Evolutionary conservation across 2,113 vertebrate species (phyloP).

Genomic region (Passer domesticus): DNA sequence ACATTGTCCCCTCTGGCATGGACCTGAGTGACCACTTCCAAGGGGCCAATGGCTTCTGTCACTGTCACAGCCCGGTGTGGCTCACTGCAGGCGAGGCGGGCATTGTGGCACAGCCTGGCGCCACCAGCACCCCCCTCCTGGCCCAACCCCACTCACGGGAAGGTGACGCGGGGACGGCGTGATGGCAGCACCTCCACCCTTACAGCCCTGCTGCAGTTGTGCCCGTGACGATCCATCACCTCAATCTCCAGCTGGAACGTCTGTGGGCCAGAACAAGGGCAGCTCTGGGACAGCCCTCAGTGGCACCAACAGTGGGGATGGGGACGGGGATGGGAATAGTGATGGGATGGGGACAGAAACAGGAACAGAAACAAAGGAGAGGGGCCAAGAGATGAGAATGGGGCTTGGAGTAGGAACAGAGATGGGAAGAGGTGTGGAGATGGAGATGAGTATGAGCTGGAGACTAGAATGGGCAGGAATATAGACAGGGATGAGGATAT

Average conservation of each 20-base stretch:
- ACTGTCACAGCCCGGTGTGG: background rate
- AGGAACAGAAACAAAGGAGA: background rate
- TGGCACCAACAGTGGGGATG: background rate
- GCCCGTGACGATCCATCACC: conserved; percentile 18
- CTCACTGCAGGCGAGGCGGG: background rate
- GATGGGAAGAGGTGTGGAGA: background rate
- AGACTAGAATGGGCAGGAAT: background rate
- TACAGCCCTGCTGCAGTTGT: conserved; percentile 63
- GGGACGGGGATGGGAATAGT: background rate
- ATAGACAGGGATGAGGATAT: background rate
- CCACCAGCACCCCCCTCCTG: background rate
- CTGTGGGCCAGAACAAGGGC: background rate
- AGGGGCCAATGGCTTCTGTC: background rate
- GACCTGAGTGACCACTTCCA: conserved; percentile 48
- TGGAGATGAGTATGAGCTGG: background rate
- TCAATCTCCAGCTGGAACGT: conserved; percentile 61
- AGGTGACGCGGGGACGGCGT: conserved; percentile 32
- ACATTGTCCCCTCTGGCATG: conserved; percentile 41
- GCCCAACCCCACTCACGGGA: conserved; percentile 62
- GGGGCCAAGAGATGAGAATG: background rate
- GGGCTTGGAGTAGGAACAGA: background rate
- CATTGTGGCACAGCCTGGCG: background rate
- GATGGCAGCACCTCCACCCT: conserved; percentile 68
- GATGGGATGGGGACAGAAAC: background rate
- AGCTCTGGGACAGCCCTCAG: background rate